Evolutionary conservation across 2,113 vertebrate genomes (phyloP), one percentile per base, ranked within the genome.

Genomic region (Trichomycterus rosablanca): DNA sequence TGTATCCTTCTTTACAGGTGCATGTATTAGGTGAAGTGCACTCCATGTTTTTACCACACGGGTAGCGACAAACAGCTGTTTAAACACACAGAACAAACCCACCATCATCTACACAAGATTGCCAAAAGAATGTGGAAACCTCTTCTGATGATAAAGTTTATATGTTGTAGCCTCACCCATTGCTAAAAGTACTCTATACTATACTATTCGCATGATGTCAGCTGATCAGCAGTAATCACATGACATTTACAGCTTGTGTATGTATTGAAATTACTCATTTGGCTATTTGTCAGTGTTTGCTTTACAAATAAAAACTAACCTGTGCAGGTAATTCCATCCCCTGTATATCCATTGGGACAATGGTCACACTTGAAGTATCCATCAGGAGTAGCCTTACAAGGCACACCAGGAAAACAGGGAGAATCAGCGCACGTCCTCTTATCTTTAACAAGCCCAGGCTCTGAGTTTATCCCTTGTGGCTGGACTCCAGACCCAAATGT

Each of bases 21-120:
- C 94, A 96, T 63, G 87, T 84, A 76, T 93, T 90, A 44, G 91
- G 91, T 40, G 84, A 83, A 26, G 85, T 75, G 65, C 90, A 96
- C 54, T 91, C 88, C 87, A 89, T 92, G 66, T 89, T 92, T 78
- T 71, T 86, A 50, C 91, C 90, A 72, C 92, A 95, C 0, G 67
- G 78, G 59, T 86, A 84, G 70, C 85, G 86, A 80, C 92, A 96
- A 62, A 87, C 80, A 54, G 91, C 92, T 97, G 75, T 14, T n/a
- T n/a, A n/a, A n/a, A 78, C 5, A 74, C 62, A 62, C 39, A 79
- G 70, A 19, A 20, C 15, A 53, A 14, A 51, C 11, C 7, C 59
- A 58, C 6, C 44, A 52, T 24, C 18, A 32, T 20, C n/a, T 7
- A 7, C 7, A 44, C n/a, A n/a, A n/a, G 30, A 32, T 32, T 9